Evolutionary conservation across 2,888 invertebrate species (phyloP).

Genomic region (Leptinotarsa haldemani): DNA sequence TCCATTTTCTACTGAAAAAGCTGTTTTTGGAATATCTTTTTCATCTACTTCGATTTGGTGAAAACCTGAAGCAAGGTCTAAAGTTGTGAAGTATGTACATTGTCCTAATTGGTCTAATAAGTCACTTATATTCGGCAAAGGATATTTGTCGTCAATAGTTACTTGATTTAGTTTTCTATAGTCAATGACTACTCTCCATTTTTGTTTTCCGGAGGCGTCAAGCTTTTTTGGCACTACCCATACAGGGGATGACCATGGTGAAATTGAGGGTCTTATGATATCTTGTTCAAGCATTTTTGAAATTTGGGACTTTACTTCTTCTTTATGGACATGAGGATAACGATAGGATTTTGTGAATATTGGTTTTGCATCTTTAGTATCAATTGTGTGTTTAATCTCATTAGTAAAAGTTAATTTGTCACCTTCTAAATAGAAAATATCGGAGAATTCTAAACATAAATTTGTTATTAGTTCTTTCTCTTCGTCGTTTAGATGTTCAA

Average conservation of each 20-base stretch:
- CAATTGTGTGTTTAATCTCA: constrained; percentile 35
- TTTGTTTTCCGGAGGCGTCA: constrained; percentile 34
- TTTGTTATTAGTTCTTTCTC: constrained; percentile 9
- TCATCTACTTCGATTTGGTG: constrained; percentile 4
- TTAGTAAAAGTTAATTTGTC: constrained; percentile 25
- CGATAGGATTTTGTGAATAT: constrained; percentile 22
- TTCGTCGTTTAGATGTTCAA: not conserved
- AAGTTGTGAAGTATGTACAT: not conserved
- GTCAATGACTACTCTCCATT: constrained; percentile 26
- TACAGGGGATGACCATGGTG: constrained; percentile 27
- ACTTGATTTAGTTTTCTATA: constrained; percentile 22
- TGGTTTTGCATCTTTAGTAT: constrained; percentile 28
- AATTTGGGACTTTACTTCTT: constrained; percentile 27
- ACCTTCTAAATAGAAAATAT: not conserved
- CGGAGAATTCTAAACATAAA: not conserved
- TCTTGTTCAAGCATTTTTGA: constrained; percentile 25
- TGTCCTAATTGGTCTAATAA: constrained; percentile 22
- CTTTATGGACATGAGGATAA: constrained; percentile 27
- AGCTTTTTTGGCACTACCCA: constrained; percentile 35
- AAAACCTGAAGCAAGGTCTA: not conserved
- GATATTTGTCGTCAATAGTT: constrained; percentile 22
- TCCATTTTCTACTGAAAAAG: not conserved
- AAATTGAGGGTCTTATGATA: constrained; percentile 28
- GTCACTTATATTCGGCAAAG: constrained; percentile 23
- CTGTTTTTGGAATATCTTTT: constrained; percentile 1